These are phyloP conservation scores for Galagoides demidoff DNA, from an alignment of 2,797 vertebrate genomes.

Conservation along the genomic window DNA sequence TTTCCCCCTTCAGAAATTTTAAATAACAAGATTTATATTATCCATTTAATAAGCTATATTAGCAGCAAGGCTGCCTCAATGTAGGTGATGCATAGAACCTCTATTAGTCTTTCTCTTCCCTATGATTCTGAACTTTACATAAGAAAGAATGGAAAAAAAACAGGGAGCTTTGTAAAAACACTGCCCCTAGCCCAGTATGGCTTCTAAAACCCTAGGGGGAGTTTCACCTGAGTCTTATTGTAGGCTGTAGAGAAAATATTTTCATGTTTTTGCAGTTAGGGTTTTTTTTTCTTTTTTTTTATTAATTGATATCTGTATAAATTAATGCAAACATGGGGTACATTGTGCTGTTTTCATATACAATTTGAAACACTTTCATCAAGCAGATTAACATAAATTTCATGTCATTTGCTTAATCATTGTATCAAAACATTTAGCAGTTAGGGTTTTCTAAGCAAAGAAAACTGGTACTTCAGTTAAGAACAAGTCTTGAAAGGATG, in stretches of 20 bases:
- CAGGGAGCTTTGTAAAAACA: slow-evolving; percentile 46
- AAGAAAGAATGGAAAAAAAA: slow-evolving; percentile 16
- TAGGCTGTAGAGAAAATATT: slow-evolving; percentile 29
- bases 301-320: too few species aligned
- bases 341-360: too few species aligned
- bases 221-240: slow-evolving; percentile 28
- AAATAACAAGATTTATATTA: neutral
- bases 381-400: too few species aligned
- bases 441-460: slow-evolving; percentile 56
- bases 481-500: neutral
- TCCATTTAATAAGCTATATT: neutral
- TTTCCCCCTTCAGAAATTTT: neutral
- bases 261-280: slow-evolving; percentile 38
- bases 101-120: neutral
- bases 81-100: neutral
- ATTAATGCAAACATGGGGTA: too few species aligned
- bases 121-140: slow-evolving; percentile 31
- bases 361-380: too few species aligned
- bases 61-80: slow-evolving; percentile 2
- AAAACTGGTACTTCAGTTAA: neutral
- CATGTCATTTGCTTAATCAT: too few species aligned
- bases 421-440: too few species aligned
- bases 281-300: too few species aligned
- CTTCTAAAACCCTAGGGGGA: slow-evolving; percentile 6
- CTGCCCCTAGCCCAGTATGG: neutral